Evolutionary conservation across 2,113 vertebrate genomes (phyloP), one percentile per base, ranked within the genome.

Genomic region (Tamias sibiricus): DNA sequence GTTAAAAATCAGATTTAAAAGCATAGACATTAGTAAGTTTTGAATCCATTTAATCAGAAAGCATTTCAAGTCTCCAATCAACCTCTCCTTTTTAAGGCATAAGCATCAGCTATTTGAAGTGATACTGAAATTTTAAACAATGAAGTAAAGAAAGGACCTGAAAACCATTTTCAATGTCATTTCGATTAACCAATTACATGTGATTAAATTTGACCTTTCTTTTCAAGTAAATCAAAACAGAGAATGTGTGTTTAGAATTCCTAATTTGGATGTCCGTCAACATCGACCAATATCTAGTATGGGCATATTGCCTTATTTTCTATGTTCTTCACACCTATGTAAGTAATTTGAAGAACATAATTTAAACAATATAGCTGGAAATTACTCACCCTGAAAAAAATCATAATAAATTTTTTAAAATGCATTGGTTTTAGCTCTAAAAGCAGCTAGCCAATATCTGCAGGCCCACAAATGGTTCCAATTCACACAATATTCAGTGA

Each of bases 1-100:
- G 49, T 87, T 92, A 93, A 93, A 91, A 97, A 84, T 94, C 88
- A 93, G 86, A 90, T 94, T 74, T 69, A 66, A 59, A 90, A 59
- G 80, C 28, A 54, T 17, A 32, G 26, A 85, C 37, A 96, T 95
- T 49, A 91, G 77, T 6, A 76, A 87, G 64, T 85, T 96, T 94
- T 95, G 57, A 95, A 66, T 71, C 69, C 64, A 87, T 90, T 90
- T 91, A 49, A 94, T 85, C 37, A 72, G 64, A 95, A 90, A 75
- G 35, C 22, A 75, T 90, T 84, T 94, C 35, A 90, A 75, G 57
- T 79, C 54, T 92, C 54, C 95, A 91, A 66, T 24, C 68, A 90
- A 81, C 4, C 19, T 94, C 74, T 87, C 42, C 14, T 80, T 90
- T 90, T 85, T 80, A 84, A 47, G 19, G 49, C 76, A 40, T 19